Evolutionary conservation across 2,888 invertebrate genomes (phyloP).

Genomic region (Rotaria macrura): DNA sequence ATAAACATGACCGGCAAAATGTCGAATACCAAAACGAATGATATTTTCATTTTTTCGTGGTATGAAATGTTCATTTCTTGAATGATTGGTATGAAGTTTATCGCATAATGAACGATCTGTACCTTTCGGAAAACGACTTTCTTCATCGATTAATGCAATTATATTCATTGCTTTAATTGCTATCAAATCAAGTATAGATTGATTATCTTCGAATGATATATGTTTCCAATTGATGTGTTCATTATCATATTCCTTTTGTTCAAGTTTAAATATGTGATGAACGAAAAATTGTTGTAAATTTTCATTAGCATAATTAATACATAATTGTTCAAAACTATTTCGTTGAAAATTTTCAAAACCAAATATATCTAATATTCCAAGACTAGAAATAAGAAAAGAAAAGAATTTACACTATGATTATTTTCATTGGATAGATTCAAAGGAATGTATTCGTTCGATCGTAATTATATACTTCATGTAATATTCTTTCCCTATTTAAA

Average conservation of each 20-base stretch:
- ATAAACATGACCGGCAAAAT: conserved; percentile 33
- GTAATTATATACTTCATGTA: no score
- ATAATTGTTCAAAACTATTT: conserved; percentile 56
- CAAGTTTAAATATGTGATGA: conserved; percentile 34
- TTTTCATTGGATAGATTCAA: no score
- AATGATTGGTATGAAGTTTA: conserved; percentile 89
- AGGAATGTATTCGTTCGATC: no score
- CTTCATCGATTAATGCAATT: conserved; percentile 33
- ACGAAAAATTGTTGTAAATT: conserved; percentile 34
- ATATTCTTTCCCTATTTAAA: no score
- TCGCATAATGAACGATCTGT: conserved; percentile 93
- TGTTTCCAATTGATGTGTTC: conserved; percentile 34
- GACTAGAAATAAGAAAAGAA: conserved; percentile 52
- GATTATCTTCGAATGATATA: conserved; percentile 33
- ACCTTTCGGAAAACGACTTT: conserved; percentile 52
- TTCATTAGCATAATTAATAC: conserved; percentile 34
- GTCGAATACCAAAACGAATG: conserved; percentile 25
- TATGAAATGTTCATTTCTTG: conserved; percentile 77
- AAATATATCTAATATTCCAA: conserved; percentile 95
- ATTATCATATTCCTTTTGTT: conserved; percentile 34
- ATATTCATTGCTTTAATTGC: conserved; percentile 48
- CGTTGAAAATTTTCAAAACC: conserved; percentile 94
- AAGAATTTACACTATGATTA: no score
- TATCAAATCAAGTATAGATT: conserved; percentile 34
- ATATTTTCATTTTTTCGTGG: conserved; percentile 74